These are phyloP conservation scores for Nyleta sp. DNA, from an alignment of 2,888 invertebrate species.

Conservation along the genomic window DNA sequence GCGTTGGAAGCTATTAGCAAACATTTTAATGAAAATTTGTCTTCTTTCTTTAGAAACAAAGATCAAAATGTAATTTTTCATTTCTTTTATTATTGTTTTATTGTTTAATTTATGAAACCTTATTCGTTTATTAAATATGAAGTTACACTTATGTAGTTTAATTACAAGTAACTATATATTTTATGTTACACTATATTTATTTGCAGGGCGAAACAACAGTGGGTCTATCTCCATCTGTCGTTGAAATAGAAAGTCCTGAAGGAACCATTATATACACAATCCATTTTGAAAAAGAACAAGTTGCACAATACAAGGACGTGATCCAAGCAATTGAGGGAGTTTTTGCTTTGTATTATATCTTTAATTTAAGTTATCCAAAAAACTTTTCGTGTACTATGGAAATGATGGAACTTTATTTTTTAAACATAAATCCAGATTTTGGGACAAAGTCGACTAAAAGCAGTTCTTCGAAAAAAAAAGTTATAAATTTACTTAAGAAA, in stretches of 20 bases:
- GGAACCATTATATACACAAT: background rate
- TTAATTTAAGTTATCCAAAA: slow-evolving; percentile 1
- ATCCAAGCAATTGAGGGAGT: background rate
- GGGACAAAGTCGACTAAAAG: background rate
- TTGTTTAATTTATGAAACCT: no score
- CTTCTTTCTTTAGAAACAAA: background rate
- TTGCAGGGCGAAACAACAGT: no score
- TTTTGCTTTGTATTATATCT: slow-evolving; percentile 6
- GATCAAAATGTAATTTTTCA: background rate
- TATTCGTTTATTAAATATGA: no score
- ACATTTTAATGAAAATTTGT: slow-evolving; percentile 19
- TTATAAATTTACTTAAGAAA: background rate
- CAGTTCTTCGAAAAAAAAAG: background rate
- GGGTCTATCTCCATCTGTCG: background rate
- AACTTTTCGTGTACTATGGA: background rate
- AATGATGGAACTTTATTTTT: slow-evolving; percentile 8
- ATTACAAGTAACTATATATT: no score
- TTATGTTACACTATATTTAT: no score
- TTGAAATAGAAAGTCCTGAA: background rate
- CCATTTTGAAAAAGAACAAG: background rate
- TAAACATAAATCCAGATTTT: background rate
- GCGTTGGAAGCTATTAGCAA: slow-evolving; percentile 1
- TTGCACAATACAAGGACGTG: background rate
- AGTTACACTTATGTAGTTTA: no score
- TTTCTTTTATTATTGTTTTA: background rate